phyloP scores from a whole-genome alignment of 2,888 invertebrate species.

The Tetheella fluctuosa region DNA sequence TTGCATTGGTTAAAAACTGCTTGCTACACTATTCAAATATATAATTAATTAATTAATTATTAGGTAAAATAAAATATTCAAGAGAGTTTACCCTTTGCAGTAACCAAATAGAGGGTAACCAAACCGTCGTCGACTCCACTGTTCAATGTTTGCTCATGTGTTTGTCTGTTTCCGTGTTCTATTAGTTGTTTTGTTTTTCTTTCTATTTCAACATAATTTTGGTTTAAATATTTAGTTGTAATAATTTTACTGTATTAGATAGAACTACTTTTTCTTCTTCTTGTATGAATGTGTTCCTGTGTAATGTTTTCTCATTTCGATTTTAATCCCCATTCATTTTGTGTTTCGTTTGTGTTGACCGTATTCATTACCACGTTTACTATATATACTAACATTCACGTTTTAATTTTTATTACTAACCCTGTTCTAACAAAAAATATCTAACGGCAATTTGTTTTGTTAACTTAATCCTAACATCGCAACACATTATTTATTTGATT shows the following conservation, averaged over 20 bases:
- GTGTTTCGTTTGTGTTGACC: background rate
- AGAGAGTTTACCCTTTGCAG: conserved; percentile 31
- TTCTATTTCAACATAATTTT: conserved; percentile 28
- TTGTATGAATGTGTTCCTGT: background rate
- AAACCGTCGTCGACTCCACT: conserved; percentile 51
- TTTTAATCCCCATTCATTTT: background rate
- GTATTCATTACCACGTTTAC: background rate
- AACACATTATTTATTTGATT: background rate
- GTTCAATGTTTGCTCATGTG: conserved; percentile 52
- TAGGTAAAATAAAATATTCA: conserved; percentile 19
- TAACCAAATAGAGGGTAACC: conserved; percentile 36
- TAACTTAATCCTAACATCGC: background rate
- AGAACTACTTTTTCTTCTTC: background rate
- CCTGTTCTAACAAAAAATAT: background rate
- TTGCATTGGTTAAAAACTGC: background rate
- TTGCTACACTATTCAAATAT: background rate
- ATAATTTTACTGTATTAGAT: background rate
- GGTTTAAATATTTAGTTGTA: conserved; percentile 18
- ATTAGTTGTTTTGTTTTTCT: conserved; percentile 44
- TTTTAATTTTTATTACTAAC: background rate
- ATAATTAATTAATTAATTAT: background rate
- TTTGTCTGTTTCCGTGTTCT: conserved; percentile 34
- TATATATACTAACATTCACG: background rate
- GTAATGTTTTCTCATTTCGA: background rate
- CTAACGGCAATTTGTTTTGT: background rate